Conservation (phyloP, 23 tunicate species). For the Botrylloides violaceus region DNA sequence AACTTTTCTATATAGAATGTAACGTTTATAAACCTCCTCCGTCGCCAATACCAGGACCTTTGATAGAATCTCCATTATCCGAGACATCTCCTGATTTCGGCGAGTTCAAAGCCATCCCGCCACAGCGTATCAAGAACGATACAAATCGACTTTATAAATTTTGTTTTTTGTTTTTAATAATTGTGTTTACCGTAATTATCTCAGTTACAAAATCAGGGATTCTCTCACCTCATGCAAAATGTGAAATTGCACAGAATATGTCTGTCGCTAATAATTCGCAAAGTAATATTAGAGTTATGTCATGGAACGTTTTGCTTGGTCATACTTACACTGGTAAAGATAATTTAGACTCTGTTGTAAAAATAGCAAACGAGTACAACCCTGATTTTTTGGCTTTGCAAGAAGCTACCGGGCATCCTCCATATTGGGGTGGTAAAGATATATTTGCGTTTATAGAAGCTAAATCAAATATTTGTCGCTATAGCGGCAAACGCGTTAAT, state of each 20-base stretch:
- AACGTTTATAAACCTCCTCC: not conserved
- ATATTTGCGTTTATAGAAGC: conserved; percentile 37
- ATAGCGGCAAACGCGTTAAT: conserved; percentile 15
- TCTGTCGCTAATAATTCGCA: not conserved
- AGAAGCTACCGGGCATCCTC: conserved; percentile 66
- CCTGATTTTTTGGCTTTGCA: conserved; percentile 64
- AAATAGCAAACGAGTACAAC: conserved; percentile 11
- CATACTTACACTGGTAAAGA: conserved; percentile 52
- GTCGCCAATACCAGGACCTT: conserved; percentile 6
- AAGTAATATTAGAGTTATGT: conserved; percentile 25
- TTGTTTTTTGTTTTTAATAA: not conserved
- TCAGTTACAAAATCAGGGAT: not conserved
- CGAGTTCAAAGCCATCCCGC: not conserved
- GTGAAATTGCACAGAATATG: not conserved
- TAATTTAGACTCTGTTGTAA: conserved; percentile 35
- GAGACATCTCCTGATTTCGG: not conserved
- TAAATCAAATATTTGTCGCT: not conserved
- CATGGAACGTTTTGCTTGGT: conserved; percentile 79
- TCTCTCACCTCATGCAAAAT: not conserved
- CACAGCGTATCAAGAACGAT: not conserved
- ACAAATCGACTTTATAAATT: not conserved
- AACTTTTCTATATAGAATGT: not conserved
- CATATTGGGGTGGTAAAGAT: conserved; percentile 86
- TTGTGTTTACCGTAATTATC: not conserved
- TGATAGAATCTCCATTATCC: conserved; percentile 1